Evolutionary conservation across 2,797 vertebrate species (phyloP), one percentile per base, ranked within the genome.

Genomic region (Limosa lapponica): DNA sequence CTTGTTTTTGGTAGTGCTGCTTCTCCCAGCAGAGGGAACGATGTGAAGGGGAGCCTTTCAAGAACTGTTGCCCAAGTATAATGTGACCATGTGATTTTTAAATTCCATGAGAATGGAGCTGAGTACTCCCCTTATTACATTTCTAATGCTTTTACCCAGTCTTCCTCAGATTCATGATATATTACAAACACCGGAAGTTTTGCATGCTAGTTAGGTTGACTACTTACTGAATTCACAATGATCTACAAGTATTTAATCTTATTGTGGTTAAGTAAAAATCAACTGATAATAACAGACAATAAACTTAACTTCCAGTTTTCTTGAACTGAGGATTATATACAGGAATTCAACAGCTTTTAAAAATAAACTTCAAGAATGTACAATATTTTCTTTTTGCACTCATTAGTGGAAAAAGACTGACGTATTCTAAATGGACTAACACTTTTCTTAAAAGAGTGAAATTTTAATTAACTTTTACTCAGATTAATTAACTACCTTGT

Each of bases 381-480:
- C 54, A 82, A 36, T 78, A 80, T 69, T 92, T 82, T 87, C 34
- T 84, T 72, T 84, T 59, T n/a, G 30, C 55, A 43, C 8, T 82
- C 18, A 67, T 82, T 82, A 72, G 11, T 43, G n/a, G 54, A n/a
- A 81, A 78, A 81, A 79, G 30, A 62, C 46, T 6, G 2, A 48
- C 25, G 69, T 70, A 92, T 11, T 57, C 10, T 95, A 87, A 95
- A 87, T 57, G 41, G 52, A 55, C 67, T 52, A 64, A 67, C 16
- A 9, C 36, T 82, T 81, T 71, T 86, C 61, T 86, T 90, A 69
- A 1, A 13, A 37, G 14, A 89, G 11, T 65, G 52, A 82, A 74
- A 86, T 87, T 92, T 95, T 85, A 92, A 96, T 93, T 94, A 93
- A 87, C 55, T 87, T 48, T 36, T 69, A 75, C 43, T 92, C 36